Evolutionary conservation across 92 coral and sea anemone genomes (phyloP).

Genomic region (Parazoanthus swiftii): DNA sequence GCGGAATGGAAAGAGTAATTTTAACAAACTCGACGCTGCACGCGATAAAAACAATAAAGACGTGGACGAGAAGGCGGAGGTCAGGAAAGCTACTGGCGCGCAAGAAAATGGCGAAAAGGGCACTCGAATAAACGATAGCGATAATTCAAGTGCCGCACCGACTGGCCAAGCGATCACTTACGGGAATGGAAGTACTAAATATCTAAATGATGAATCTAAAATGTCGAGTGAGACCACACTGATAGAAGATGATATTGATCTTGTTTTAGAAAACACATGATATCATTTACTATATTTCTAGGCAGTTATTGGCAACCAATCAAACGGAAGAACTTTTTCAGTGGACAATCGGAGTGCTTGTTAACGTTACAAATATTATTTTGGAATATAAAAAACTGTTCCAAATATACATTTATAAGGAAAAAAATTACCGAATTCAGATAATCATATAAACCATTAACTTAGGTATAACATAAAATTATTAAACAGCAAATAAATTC

Average conservation of each 20-base stretch:
- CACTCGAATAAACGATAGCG: not conserved
- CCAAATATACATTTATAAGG: no score
- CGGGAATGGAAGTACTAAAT: not conserved
- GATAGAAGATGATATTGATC: constrained; percentile 1
- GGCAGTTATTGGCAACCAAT: no score
- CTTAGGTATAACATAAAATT: no score
- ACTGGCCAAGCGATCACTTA: not conserved
- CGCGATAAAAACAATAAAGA: not conserved
- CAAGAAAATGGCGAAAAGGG: not conserved
- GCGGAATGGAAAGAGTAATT: not conserved
- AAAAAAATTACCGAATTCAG: no score
- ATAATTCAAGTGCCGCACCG: not conserved
- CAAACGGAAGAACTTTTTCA: no score
- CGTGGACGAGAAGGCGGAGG: not conserved
- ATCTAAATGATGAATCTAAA: not conserved
- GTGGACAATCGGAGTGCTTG: no score
- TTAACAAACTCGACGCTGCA: not conserved
- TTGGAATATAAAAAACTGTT: no score
- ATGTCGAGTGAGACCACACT: constrained; percentile 1
- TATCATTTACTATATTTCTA: not conserved
- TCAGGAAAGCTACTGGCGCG: not conserved
- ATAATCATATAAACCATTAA: no score
- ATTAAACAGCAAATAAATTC: no score
- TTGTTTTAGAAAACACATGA: not conserved
- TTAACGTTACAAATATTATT: no score